Evolutionary conservation across 2,113 vertebrate species (phyloP).

Genomic region (Bolborhynchus lineola): DNA sequence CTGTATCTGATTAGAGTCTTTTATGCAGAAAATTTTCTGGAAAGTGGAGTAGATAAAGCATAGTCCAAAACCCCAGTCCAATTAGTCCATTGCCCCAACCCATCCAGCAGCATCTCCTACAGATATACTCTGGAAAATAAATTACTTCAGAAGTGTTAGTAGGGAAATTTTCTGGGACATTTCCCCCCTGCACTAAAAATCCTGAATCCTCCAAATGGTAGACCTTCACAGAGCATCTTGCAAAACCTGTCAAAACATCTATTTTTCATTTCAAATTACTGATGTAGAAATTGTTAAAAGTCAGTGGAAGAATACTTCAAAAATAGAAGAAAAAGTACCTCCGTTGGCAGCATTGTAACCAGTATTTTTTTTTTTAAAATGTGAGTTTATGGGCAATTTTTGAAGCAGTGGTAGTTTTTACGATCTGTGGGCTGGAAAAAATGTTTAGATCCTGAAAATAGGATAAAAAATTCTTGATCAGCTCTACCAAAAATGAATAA

Average conservation of each 20-base stretch:
- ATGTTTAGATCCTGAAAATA: neutral
- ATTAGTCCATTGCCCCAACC: neutral
- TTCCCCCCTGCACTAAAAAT: neutral
- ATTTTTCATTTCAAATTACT: neutral
- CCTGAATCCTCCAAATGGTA: neutral
- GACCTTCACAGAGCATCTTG: neutral
- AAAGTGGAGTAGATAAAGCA: neutral
- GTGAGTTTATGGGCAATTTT: neutral
- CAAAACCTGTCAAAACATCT: neutral
- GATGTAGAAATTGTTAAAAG: neutral
- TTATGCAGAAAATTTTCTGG: neutral
- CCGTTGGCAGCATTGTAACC: neutral
- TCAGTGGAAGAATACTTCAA: neutral
- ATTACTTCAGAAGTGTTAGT: neutral
- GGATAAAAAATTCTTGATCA: neutral
- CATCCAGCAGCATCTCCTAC: neutral
- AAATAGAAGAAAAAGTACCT: neutral
- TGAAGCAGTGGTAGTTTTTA: neutral
- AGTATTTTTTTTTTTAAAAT: neutral
- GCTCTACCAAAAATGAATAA: constrained; percentile 5
- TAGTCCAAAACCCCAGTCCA: neutral
- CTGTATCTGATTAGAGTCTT: neutral
- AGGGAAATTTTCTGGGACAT: neutral
- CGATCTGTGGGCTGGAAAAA: neutral
- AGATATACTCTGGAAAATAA: neutral